Evolutionary conservation across 2,888 invertebrate genomes (phyloP), one percentile per base, ranked within the genome.

Genomic region (Drosophila acutilabella): DNA sequence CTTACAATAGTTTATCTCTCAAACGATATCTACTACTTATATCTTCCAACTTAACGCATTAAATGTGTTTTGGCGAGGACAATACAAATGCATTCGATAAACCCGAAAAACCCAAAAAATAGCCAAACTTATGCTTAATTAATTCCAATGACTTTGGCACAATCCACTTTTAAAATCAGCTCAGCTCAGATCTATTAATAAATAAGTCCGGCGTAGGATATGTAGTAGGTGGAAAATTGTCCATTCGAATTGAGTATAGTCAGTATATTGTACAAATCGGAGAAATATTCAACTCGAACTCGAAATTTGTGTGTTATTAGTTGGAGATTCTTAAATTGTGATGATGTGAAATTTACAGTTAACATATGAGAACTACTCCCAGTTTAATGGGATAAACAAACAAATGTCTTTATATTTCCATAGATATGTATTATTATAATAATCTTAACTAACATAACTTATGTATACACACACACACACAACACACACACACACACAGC

Each of bases 321-420:
- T 84, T 88, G 83, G 72, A 73, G 73, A 87, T 81, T 76, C 89
- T 87, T 81, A 87, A 92, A 91, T 91, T 92, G 92, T 92, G 92
- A 92, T 92, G 92, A 92, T 92, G 92, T 92, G 92, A 91, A 92
- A 92, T 92, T 91, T 91, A 92, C 91, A 92, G 92, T 92, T 92
- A 92, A 92, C 92, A 83, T 88, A 86, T 90, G 83, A 89, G 82
- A 90, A 89, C 90, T 89, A 90, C 87, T 90, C 91, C 91, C 92
- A 92, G 91, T 91, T 92, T 88, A 90, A 92, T 92, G 92, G 91
- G 90, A 88, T 57, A 87, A 73, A 80, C 87, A 83, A 82, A 88
- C 89, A 84, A 87, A 85, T 80, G 81, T 89, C 87, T 86, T 89
- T 85, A 88, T 88, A 88, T 89, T 88, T 83, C 74, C 74, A 81